Percentiles rank a stretch among this genome's conserved stretches.
These are phyloP conservation scores for Brachynemurus nebulosus DNA, from an alignment of 2,888 invertebrate species.

Conservation along the genomic window DNA sequence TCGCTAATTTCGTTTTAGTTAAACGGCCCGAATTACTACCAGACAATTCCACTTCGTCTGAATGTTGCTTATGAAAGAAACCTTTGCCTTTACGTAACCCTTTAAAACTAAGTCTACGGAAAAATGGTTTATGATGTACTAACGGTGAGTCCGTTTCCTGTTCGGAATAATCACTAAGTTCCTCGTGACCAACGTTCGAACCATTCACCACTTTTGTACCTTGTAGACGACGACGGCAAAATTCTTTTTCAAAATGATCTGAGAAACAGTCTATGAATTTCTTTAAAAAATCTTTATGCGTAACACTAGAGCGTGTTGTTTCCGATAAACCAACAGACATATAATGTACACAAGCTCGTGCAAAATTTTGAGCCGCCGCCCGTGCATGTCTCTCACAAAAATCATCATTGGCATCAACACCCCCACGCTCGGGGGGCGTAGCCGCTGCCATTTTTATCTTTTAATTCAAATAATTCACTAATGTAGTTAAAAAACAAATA, in stretches of 20 bases:
- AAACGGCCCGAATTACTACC: constrained; percentile 40
- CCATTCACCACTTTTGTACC: constrained; percentile 32
- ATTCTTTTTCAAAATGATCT: constrained; percentile 72
- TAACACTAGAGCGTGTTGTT: constrained; percentile 46
- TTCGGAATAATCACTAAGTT: constrained; percentile 54
- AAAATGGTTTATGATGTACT: constrained; percentile 69
- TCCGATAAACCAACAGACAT: constrained; percentile 57
- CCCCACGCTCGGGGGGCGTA: constrained; percentile 23
- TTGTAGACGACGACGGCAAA: constrained; percentile 39
- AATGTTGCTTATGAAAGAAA: constrained; percentile 80
- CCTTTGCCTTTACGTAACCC: constrained; percentile 70
- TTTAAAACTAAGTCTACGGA: constrained; percentile 71
- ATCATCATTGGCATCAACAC: constrained; percentile 59
- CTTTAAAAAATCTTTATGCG: constrained; percentile 65
- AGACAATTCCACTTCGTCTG: constrained; percentile 69
- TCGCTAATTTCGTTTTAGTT: constrained; percentile 77
- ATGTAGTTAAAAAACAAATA: neutral
- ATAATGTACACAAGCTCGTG: constrained; percentile 70
- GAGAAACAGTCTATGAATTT: constrained; percentile 76
- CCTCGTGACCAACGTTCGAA: constrained; percentile 25
- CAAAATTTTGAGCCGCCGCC: constrained; percentile 75
- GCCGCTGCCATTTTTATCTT: constrained; percentile 10
- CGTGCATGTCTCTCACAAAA: constrained; percentile 80
- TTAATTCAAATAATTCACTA: constrained; percentile 6
- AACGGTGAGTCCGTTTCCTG: constrained; percentile 65